Conservation (phyloP, 2,888 invertebrate genomes). For the Neoaliturus tenellus region DNA sequence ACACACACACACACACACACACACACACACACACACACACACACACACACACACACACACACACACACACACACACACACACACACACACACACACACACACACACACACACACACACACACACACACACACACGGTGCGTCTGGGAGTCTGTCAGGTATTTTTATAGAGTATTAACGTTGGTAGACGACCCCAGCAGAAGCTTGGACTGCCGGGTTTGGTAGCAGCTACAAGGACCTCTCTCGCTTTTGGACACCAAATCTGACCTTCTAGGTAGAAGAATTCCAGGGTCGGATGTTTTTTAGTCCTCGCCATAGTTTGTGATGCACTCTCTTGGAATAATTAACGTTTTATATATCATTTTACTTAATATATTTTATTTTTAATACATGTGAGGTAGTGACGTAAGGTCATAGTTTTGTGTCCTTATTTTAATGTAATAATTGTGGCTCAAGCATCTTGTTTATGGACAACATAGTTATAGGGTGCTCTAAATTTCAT, state of each 20-base stretch:
- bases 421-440: too few species aligned
- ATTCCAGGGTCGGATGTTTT: not conserved
- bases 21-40: not conserved
- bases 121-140: not conserved
- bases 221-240: not conserved
- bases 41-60: not conserved
- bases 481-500: too few species aligned
- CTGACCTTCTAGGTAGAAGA: not conserved
- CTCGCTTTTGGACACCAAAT: not conserved
- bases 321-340: too few species aligned
- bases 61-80: not conserved
- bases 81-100: not conserved
- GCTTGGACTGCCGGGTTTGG: not conserved
- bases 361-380: too few species aligned
- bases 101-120: not conserved
- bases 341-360: too few species aligned
- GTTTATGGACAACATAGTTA: too few species aligned
- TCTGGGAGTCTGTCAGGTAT: constrained; percentile 35
- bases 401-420: too few species aligned
- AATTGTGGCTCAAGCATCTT: too few species aligned
- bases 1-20: not conserved
- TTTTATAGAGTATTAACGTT: constrained; percentile 23
- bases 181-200: not conserved
- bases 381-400: too few species aligned
- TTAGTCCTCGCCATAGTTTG: not conserved